Conservation (phyloP, 2,797 vertebrate genomes). For the Sebastes trivittatus region DNA sequence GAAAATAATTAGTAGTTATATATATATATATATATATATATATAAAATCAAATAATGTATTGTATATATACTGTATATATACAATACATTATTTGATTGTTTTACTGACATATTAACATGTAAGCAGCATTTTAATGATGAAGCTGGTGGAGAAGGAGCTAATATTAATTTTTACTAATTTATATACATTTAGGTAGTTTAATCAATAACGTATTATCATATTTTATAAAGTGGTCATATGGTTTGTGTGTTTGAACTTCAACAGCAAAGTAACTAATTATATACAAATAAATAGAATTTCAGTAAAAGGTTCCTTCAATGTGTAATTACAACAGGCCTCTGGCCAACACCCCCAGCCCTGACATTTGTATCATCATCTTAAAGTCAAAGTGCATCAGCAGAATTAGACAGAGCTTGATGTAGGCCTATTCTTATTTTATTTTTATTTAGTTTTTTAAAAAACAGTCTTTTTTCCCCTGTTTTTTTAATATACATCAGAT, state of each 20-base stretch:
- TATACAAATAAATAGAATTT: not conserved
- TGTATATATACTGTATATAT: no score
- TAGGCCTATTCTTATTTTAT: not conserved
- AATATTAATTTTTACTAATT: not conserved
- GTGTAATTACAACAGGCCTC: not conserved
- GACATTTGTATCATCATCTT: not conserved
- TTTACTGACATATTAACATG: no score
- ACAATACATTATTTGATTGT: no score
- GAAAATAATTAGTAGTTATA: not conserved
- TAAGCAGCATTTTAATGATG: not conserved
- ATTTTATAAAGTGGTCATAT: not conserved
- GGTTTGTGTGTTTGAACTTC: not conserved
- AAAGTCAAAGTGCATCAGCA: not conserved
- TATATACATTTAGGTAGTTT: not conserved
- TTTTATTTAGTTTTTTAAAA: fast-evolving
- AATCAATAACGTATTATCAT: not conserved
- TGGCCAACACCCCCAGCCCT: not conserved
- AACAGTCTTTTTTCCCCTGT: not conserved
- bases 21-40: not conserved
- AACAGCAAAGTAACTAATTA: not conserved
- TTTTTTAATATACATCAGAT: not conserved
- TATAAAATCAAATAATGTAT: no score
- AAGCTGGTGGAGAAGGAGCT: not conserved
- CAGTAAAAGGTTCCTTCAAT: not conserved
- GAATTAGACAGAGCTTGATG: no score